A percentile compares a stretch with the other conserved stretches of the same genome.
Conservation (phyloP, 2,113 vertebrate species). For the Synchiropus splendidus region DNA sequence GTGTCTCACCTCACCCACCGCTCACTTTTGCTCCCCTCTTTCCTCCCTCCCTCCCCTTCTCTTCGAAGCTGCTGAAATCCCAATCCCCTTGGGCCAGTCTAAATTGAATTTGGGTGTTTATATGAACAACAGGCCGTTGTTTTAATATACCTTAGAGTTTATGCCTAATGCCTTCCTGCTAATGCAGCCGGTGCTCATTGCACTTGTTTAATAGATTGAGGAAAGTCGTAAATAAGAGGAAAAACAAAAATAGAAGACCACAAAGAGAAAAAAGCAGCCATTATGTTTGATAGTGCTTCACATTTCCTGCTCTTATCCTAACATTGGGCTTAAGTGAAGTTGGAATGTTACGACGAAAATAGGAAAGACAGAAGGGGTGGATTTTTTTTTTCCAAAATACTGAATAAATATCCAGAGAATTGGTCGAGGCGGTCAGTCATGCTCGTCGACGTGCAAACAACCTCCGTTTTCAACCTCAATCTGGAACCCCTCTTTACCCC, state of each 20-base stretch:
- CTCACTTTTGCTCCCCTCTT: slow-evolving; percentile 3
- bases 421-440: slow-evolving; percentile 60
- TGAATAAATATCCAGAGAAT: slow-evolving; percentile 68
- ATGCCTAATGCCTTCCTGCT: slow-evolving; percentile 67
- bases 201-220: slow-evolving; percentile 56
- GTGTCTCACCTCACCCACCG: slow-evolving; percentile 36
- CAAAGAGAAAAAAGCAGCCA: slow-evolving; percentile 27
- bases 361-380: slow-evolving; percentile 27
- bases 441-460: slow-evolving; percentile 64
- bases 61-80: slow-evolving; percentile 69
- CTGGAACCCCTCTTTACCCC: slow-evolving; percentile 11
- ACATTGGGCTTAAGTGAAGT: no score
- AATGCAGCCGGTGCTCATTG: slow-evolving; percentile 56
- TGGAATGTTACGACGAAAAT: background rate
- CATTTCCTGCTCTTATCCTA: no score
- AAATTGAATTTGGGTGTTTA: slow-evolving; percentile 80
- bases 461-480: slow-evolving; percentile 51
- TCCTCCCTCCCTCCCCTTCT: slow-evolving; percentile 9
- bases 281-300: no score
- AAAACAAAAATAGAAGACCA: slow-evolving; percentile 19
- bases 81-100: slow-evolving; percentile 80
- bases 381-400: slow-evolving; percentile 57
- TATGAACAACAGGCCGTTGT: slow-evolving; percentile 77
- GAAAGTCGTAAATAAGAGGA: slow-evolving; percentile 38
- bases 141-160: slow-evolving; percentile 83